Evolutionary conservation across 2,888 invertebrate genomes (phyloP).

Genomic region (Leistus spinibarbis): DNA sequence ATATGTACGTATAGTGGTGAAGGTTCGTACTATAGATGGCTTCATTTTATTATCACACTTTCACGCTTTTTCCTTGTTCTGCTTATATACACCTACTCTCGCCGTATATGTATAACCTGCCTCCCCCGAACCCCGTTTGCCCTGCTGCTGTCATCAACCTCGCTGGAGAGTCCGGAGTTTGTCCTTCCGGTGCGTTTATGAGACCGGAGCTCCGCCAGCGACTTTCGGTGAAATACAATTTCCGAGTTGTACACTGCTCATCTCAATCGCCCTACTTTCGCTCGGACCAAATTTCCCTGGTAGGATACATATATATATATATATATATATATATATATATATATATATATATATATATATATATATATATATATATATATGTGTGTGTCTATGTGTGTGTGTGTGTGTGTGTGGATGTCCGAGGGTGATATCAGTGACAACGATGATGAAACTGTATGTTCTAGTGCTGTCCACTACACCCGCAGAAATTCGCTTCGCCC

Average conservation of each 20-base stretch:
- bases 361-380: too few species aligned
- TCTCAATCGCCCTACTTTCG: neutral
- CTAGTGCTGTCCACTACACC: neutral
- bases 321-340: too few species aligned
- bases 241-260: conserved; percentile 1
- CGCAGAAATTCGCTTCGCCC: neutral
- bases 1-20: neutral
- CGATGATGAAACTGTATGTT: neutral
- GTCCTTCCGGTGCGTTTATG: conserved; percentile 3
- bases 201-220: neutral
- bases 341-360: too few species aligned
- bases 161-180: neutral
- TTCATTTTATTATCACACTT: conserved; percentile 23
- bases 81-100: neutral
- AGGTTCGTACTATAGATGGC: conserved; percentile 3
- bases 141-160: neutral
- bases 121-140: neutral
- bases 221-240: neutral
- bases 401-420: neutral
- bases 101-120: neutral
- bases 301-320: too few species aligned
- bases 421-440: neutral
- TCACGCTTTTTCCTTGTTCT: neutral
- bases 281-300: too few species aligned
- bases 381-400: too few species aligned